phyloP scores from a whole-genome alignment of 1,140 invertebrate species.

The Chelonus insularis region DNA sequence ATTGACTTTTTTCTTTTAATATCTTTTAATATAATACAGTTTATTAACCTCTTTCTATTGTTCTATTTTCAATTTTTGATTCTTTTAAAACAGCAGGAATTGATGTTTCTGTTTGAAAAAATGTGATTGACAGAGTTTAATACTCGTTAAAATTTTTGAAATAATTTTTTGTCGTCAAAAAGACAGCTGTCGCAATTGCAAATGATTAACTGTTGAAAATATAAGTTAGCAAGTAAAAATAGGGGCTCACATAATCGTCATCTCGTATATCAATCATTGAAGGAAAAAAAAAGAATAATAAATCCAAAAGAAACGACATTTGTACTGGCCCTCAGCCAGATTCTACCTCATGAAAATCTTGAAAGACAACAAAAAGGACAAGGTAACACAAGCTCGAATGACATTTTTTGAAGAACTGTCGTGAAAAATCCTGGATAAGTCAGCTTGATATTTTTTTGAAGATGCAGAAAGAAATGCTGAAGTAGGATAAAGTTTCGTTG shows the following conservation, averaged over 20 bases:
- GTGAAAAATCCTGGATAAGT: conserved; percentile 1
- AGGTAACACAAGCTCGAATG: neutral
- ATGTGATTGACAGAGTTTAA: neutral
- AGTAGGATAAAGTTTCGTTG: neutral
- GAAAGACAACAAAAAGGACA: neutral
- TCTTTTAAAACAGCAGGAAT: too few species aligned
- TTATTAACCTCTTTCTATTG: too few species aligned
- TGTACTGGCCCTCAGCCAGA: neutral
- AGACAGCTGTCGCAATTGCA: too few species aligned
- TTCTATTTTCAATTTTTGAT: too few species aligned
- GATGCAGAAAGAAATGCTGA: neutral
- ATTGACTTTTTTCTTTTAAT: too few species aligned
- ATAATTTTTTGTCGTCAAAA: too few species aligned
- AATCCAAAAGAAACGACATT: neutral
- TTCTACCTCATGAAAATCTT: neutral
- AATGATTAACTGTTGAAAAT: neutral
- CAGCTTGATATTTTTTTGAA: conserved; percentile 1
- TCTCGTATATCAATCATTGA: neutral
- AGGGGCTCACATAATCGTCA: neutral
- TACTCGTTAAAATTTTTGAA: neutral
- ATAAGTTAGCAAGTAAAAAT: neutral
- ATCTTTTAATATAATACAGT: too few species aligned
- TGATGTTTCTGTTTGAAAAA: too few species aligned
- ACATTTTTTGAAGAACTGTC: neutral
- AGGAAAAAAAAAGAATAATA: neutral